Conservation (phyloP, 2,797 vertebrate genomes). For the Rousettus madagascariensis region DNA sequence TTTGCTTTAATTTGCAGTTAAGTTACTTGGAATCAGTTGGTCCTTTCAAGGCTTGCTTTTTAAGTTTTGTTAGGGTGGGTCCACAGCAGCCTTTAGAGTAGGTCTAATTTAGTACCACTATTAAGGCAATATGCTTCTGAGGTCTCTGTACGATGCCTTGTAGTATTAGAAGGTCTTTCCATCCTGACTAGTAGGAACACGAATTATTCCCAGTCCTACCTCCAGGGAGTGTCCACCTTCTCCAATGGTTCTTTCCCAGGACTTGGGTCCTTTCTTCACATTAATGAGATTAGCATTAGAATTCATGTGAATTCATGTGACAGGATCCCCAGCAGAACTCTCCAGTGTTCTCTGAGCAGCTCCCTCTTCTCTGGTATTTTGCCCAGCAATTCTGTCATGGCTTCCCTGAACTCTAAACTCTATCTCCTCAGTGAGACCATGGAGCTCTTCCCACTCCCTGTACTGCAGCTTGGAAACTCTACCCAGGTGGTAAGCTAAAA, state of each 20-base stretch:
- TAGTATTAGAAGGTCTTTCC: neutral
- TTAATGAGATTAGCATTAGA: neutral
- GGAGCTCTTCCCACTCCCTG: neutral
- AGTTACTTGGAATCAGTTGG: neutral
- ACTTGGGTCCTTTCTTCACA: neutral
- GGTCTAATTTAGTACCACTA: neutral
- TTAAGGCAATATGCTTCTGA: neutral
- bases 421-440: neutral
- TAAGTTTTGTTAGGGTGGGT: neutral
- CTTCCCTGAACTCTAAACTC: neutral
- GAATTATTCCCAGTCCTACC: neutral
- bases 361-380: neutral
- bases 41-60: neutral
- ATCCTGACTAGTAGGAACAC: neutral
- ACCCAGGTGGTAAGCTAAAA: neutral
- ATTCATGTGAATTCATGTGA: neutral
- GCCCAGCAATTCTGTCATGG: neutral
- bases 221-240: neutral
- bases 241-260: neutral
- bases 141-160: neutral
- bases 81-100: neutral
- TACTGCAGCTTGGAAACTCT: neutral
- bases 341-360: neutral
- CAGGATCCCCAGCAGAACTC: neutral
- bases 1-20: slow-evolving; percentile 14